Conservation (phyloP, 2,113 vertebrate genomes). For the Polyodon spathula region DNA sequence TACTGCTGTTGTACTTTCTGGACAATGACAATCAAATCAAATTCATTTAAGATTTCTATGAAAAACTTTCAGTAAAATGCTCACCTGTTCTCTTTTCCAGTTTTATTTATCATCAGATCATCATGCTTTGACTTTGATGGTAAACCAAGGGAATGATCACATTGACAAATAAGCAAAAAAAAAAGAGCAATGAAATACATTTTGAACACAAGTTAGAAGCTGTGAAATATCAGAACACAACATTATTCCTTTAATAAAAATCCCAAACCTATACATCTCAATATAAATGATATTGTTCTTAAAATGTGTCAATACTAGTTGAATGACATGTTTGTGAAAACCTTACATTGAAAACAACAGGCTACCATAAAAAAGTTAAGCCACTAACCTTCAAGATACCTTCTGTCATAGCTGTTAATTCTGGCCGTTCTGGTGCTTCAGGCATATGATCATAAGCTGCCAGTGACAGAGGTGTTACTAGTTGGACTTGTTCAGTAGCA, state of each 20-base stretch:
- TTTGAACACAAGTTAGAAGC: too few relatives aligned
- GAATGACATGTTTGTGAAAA: not conserved
- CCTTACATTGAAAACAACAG: not conserved
- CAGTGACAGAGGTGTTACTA: not conserved
- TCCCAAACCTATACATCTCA: too few relatives aligned
- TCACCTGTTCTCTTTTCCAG: constrained; percentile 36
- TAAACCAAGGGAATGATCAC: constrained; percentile 18
- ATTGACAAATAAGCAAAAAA: constrained; percentile 42
- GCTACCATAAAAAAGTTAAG: not conserved
- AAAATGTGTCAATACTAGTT: not conserved
- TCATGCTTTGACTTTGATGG: constrained; percentile 1
- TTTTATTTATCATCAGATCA: not conserved
- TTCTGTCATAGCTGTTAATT: constrained; percentile 54
- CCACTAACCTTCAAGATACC: constrained; percentile 56
- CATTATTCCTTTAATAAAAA: too few relatives aligned
- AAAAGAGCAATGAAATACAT: not conserved
- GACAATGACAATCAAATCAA: too few relatives aligned
- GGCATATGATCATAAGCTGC: too few relatives aligned
- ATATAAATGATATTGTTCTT: too few relatives aligned
- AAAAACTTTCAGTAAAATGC: not conserved
- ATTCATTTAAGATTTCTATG: not conserved
- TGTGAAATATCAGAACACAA: too few relatives aligned
- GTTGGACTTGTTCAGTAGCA: not conserved
- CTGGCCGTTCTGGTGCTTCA: constrained; percentile 55
- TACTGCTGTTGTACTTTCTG: too few relatives aligned